Conservation (phyloP, 2,888 invertebrate species). For the Harpalus rubripes region DNA sequence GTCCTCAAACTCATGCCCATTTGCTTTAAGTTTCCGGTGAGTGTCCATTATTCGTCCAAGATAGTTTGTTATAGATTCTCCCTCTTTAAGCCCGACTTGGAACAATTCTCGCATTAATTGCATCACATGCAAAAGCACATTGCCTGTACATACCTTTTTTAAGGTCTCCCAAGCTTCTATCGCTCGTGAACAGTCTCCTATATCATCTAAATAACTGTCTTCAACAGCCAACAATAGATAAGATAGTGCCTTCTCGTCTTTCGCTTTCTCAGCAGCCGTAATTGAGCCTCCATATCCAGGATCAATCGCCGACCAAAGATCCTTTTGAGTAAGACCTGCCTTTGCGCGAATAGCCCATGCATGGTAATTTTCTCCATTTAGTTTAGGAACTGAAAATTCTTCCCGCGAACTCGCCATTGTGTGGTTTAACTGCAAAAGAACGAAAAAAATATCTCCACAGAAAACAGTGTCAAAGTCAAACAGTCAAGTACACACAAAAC, state of each 20-base stretch:
- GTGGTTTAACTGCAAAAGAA: too few relatives aligned
- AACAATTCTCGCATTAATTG: too few relatives aligned
- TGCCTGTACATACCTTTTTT: background rate
- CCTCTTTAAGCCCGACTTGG: too few relatives aligned
- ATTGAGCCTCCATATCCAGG: too few relatives aligned
- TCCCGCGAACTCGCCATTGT: constrained; percentile 17
- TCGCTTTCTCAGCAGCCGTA: background rate
- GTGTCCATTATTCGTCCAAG: background rate
- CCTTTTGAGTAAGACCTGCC: too few relatives aligned
- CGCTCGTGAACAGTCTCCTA: background rate
- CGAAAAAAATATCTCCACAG: too few relatives aligned
- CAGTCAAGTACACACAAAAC: too few relatives aligned
- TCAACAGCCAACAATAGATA: constrained; percentile 3
- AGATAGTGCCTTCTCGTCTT: background rate
- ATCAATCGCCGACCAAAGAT: too few relatives aligned
- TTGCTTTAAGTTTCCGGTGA: background rate
- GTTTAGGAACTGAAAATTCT: constrained; percentile 17
- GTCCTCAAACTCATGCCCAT: constrained; percentile 1
- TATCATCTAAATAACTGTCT: constrained; percentile 20
- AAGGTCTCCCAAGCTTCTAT: constrained; percentile 17
- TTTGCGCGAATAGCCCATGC: too few relatives aligned
- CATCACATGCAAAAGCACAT: constrained; percentile 7
- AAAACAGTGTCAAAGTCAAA: too few relatives aligned
- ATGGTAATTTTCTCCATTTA: too few relatives aligned
- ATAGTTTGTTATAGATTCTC: too few relatives aligned